Evolutionary conservation across 2,113 vertebrate genomes (phyloP).

Genomic region (Microtus pennsylvanicus): DNA sequence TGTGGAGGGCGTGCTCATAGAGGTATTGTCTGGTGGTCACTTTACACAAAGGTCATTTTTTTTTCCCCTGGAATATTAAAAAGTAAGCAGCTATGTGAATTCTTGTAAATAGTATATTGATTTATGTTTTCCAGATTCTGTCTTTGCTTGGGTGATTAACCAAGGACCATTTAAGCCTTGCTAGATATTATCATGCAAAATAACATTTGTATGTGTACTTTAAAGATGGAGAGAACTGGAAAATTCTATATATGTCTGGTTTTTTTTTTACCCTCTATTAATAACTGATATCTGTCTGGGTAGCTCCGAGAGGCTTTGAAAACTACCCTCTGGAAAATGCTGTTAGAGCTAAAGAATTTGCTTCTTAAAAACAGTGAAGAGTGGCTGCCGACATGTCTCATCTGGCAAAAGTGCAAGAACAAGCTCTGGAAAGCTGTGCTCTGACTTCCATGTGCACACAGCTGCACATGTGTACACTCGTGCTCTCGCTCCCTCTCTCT

Average conservation of each 20-base stretch:
- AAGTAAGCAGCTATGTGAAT: not conserved
- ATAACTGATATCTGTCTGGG: not conserved
- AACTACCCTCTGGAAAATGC: slow-evolving; percentile 34
- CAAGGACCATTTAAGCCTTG: not conserved
- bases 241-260: not conserved
- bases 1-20: not conserved
- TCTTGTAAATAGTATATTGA: not conserved
- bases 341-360: not conserved
- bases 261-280: slow-evolving; percentile 35
- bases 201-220: not conserved
- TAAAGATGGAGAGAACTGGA: not conserved
- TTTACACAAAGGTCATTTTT: not conserved
- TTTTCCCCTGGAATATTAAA: not conserved
- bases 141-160: not conserved
- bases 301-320: slow-evolving; percentile 1
- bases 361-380: not conserved
- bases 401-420: not conserved
- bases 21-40: not conserved
- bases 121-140: not conserved
- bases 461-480: no score
- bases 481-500: not conserved
- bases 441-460: not conserved
- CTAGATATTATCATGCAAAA: slow-evolving; percentile 29
- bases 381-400: no score
- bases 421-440: not conserved